Base-by-base conservation (phyloP, 2,888 invertebrate genomes). In the Mythimna loreyi region DNA sequence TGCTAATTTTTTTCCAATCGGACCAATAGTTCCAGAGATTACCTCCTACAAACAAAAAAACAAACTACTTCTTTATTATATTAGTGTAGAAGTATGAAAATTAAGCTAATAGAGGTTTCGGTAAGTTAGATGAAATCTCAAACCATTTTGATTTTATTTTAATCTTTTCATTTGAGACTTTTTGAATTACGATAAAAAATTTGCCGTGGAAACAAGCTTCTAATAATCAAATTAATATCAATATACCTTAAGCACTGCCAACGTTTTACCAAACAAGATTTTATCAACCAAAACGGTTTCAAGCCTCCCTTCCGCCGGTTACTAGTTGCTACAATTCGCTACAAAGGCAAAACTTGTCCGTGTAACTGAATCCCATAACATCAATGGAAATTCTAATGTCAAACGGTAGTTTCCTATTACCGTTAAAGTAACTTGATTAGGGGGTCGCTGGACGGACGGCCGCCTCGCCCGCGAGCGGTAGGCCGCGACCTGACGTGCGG, bases 401-500 rank as follows among this genome's bases (percentile, higher is more conserved):
- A 67, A 82, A 69, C 59, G 56, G 52, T 33, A 75, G 57, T 75
- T 75, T 61, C 50, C 82, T 63, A 82, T 74, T 59, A 74, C 62
- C 43, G 60, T 82, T 79, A 65, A 28, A 72, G 69, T 62, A 67
- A 78, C 61, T 43, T 64, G 68, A 68, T 68, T 63, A 61, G 62
- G 64, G 47, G 28, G 9, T 7, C n/a, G 45, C 8, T 28, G 30
- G n/a, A 57, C 36, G 52, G 11, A 33, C 21, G 23, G 19, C 1
- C 8, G 36, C 33, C 11, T 19, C 28, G 36, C 58, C 2, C n/a
- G 33, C 30, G 5, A 21, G n/a, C 43, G 8, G 11, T 53, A 62
- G 60, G 49, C 11, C 52, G 16, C 28, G 25, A n/a, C 58, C 71
- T 71, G 25, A 52, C 45, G 30, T 9, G 19, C 40, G 30, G 55